phyloP scores from a whole-genome alignment of 2,113 vertebrate genomes.

The Cynoglossus semilaevis region DNA sequence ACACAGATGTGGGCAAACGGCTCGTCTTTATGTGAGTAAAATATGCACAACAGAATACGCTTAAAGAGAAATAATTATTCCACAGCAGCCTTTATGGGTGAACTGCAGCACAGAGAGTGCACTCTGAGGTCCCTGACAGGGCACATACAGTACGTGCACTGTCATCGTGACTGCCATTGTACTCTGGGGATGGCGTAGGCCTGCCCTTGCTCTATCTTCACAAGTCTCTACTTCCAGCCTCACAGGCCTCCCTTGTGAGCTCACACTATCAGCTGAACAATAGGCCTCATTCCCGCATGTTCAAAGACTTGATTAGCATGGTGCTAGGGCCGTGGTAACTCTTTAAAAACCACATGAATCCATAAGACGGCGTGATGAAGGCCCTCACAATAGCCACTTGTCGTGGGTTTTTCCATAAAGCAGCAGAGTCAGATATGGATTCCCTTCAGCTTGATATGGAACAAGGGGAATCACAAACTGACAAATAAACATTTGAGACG shows the following conservation, averaged over 20 bases:
- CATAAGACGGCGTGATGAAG: constrained; percentile 62
- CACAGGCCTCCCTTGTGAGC: constrained; percentile 78
- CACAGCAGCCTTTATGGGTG: no score
- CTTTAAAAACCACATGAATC: constrained; percentile 68
- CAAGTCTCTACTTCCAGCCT: constrained; percentile 68
- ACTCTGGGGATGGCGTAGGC: constrained; percentile 79
- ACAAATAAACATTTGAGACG: constrained; percentile 10
- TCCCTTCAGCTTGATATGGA: constrained; percentile 9
- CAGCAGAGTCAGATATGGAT: constrained; percentile 26
- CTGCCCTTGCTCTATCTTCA: constrained; percentile 74
- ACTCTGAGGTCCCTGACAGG: constrained; percentile 65
- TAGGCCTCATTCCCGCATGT: constrained; percentile 76
- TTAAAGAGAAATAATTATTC: constrained; percentile 44
- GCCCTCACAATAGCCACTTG: constrained; percentile 62
- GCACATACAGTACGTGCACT: constrained; percentile 68
- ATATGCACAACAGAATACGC: no score
- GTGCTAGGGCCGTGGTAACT: constrained; percentile 61
- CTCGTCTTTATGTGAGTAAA: no score
- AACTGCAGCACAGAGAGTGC: constrained; percentile 48
- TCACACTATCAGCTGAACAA: constrained; percentile 74
- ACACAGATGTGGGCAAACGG: not conserved
- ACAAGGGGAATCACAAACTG: constrained; percentile 1
- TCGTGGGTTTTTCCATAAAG: constrained; percentile 47
- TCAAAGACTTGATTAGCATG: constrained; percentile 73
- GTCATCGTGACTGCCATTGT: constrained; percentile 76